A percentile compares a stretch with the other conserved stretches of the same genome.
Conservation (phyloP, 2,113 vertebrate species). For the Dascyllus trimaculatus region DNA sequence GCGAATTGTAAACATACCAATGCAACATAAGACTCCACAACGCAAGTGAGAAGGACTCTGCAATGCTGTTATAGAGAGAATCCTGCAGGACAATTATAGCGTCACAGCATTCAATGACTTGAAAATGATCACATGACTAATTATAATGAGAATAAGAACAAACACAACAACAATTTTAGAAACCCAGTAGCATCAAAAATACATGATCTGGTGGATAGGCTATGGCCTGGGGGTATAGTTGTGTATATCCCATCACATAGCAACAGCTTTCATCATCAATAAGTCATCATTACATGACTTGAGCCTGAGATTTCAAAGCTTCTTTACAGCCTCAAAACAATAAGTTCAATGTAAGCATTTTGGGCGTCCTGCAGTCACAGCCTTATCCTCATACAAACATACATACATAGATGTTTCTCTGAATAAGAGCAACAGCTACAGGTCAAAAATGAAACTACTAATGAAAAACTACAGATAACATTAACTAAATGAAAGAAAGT, state of each 20-base stretch:
- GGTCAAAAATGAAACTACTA: background rate
- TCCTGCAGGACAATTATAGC: background rate
- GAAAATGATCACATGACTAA: background rate
- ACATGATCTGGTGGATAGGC: background rate
- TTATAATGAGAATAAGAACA: background rate
- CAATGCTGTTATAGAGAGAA: background rate
- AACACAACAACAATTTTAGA: background rate
- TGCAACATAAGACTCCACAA: no score
- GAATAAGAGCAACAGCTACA: no score
- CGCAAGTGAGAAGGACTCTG: no score
- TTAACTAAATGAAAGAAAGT: background rate
- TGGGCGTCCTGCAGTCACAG: no score
- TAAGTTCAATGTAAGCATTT: no score
- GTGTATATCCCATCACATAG: background rate
- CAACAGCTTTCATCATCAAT: constrained; percentile 19
- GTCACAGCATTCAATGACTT: background rate
- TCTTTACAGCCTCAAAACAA: no score
- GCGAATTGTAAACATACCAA: no score
- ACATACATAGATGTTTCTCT: no score
- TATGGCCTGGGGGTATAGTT: background rate
- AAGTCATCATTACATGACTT: background rate
- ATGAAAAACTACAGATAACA: background rate
- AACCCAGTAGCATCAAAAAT: no score
- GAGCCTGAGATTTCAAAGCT: no score
- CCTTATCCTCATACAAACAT: no score